Base-by-base conservation (phyloP, 2,888 invertebrate species). In the Tinea trinotella region DNA sequence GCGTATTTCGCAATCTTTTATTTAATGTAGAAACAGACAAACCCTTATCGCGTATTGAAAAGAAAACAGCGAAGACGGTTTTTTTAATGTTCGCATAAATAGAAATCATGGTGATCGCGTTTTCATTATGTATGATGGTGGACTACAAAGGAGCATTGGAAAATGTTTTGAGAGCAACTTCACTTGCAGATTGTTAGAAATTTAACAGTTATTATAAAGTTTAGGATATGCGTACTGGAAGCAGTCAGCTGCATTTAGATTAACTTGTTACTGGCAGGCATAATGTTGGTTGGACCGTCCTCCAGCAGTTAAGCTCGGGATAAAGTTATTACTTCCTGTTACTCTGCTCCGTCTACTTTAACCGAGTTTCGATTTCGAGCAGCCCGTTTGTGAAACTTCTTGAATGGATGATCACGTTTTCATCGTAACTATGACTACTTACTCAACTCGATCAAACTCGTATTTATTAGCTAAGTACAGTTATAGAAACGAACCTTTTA, bases 261-360 rank as follows among this genome's bases (percentile, higher is more conserved):
- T 81, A 83, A 83, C 80, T 84, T 84, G 84, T 83, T 82, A 83
- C 80, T 76, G 71, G 78, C 82, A 83, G 81, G 74, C 83, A 82
- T 79, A 80, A 81, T 83, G 83, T 81, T 72, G 77, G 81, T 79
- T 72, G 77, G 81, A 68, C 79, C 74, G 76, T 78, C 76, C 74
- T 77, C 74, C 68, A 64, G 22, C 74, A 76, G 81, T 76, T 76
- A 73, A 76, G 74, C 76, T 72, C 61, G 65, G 74, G 74, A 82
- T 80, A 77, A 84, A 84, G 81, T 84, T 84, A 84, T 82, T 83
- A 82, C 82, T 84, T 83, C 84, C 80, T 74, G 81, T 73, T 81
- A 81, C 74, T 74, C 71, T 59, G 69, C 68, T 68, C 71, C 75
- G 76, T 75, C 75, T 76, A 80, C 78, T 82, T 76, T 73, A 76